Conservation (phyloP, 1,140 invertebrate genomes). For the Micrasema longulum region DNA sequence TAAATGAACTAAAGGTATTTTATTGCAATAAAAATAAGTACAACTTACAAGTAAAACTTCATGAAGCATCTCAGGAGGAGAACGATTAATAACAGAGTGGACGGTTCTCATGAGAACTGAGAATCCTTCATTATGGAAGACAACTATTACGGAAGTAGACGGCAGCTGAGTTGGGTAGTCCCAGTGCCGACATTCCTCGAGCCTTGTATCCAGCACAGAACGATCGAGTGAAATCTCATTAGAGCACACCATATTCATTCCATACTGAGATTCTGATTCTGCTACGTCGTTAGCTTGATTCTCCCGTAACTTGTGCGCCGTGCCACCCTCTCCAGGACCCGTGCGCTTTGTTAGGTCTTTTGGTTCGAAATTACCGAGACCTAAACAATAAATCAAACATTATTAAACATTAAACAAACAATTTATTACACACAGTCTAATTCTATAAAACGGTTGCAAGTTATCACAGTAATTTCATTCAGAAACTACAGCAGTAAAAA, state of each 20-base stretch:
- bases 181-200: conserved; percentile 96
- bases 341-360: conserved; percentile 68
- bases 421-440: no score
- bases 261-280: conserved; percentile 88
- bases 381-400: conserved; percentile 29
- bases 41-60: conserved; percentile 89
- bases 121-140: conserved; percentile 99
- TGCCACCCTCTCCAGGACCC: conserved; percentile 89
- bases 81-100: conserved; percentile 93
- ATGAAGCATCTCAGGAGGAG: conserved; percentile 89
- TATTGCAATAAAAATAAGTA: no score
- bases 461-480: background rate
- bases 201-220: conserved; percentile 87
- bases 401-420: background rate
- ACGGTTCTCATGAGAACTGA: conserved; percentile 96
- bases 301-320: conserved; percentile 78
- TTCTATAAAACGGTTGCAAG: background rate
- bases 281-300: conserved; percentile 80
- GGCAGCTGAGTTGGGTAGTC: conserved; percentile 92
- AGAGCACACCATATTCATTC: conserved; percentile 98
- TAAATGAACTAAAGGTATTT: no score
- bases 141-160: conserved; percentile 94
- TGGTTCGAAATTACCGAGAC: conserved; percentile 77
- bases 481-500: no score
- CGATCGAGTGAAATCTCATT: conserved; percentile 88